phyloP scores from a whole-genome alignment of 92 coral and sea anemone species.

The Meandrina meandrites region DNA sequence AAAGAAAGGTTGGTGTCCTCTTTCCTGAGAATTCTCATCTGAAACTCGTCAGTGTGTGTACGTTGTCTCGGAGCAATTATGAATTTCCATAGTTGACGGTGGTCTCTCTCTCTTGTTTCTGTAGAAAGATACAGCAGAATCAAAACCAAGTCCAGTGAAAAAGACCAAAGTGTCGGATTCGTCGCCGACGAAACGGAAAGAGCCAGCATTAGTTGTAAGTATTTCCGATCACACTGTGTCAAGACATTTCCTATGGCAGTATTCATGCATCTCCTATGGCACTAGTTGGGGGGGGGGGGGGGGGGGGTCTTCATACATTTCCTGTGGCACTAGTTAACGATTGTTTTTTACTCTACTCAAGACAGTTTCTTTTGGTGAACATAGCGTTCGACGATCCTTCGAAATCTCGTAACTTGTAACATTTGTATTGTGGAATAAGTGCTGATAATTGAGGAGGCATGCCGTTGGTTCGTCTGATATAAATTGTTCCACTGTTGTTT shows the following conservation, averaged over 20 bases:
- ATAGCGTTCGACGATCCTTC: too few relatives aligned
- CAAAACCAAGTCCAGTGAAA: slow-evolving; percentile 22
- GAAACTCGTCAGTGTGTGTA: not conserved
- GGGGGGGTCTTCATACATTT: too few relatives aligned
- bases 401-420: too few relatives aligned
- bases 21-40: not conserved
- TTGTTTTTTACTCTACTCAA: too few relatives aligned
- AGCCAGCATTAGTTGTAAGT: slow-evolving; percentile 31
- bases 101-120: not conserved
- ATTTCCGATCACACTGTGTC: not conserved
- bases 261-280: too few relatives aligned
- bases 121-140: slow-evolving; percentile 20
- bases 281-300: too few relatives aligned
- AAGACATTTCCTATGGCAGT: not conserved
- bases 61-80: not conserved
- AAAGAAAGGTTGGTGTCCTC: not conserved
- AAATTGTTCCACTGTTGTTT: not conserved
- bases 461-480: not conserved
- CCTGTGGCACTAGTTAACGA: too few relatives aligned
- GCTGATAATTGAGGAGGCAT: not conserved
- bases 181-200: slow-evolving; percentile 12
- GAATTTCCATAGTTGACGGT: not conserved
- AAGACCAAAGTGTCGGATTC: slow-evolving; percentile 19
- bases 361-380: too few relatives aligned
- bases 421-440: not conserved